Base-by-base conservation (phyloP, 30 jellyfish, hydroid and myxozoan genomes). In the Nemopilema nomurai region DNA sequence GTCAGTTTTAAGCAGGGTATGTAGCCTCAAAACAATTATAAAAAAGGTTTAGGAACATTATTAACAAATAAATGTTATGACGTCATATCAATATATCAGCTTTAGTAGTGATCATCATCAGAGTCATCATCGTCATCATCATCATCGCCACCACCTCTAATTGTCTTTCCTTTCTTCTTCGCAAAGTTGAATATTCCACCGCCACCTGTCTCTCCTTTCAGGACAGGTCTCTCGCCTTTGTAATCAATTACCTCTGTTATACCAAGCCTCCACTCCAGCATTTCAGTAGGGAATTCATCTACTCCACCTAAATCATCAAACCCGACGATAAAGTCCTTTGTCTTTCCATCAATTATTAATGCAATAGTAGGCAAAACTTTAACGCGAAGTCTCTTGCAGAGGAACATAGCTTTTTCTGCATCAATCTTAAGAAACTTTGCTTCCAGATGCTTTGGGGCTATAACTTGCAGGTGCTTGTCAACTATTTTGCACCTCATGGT, bases 241-340 rank as follows among this genome's bases (percentile, higher is more conserved):
- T 95, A 90, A 62, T 90, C 85, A 50, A 95, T 90, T 74, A 90
- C 87, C 8, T 87, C 99, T 22, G 96, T n/a, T 64, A 90, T 68
- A 8, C 99, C 97, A 26, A 95, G 86, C 75, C 99, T 72, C 97
- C 99, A 90, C 87, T 95, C 95, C 31, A 95, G 71, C 99, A 95
- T 95, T 84, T 95, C 99, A n/a, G 99, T 95, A 29, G 99, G 99
- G 73, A 90, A 95, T 31, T 95, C 99, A 79, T 95, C 99, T 20
- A 89, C 90, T 17, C 99, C 99, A 63, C 99, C 97, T 29, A 95
- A 76, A 76, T 90, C 99, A 86, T 95, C 99, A 86, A 95, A 95
- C 1, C 99, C 99, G 19, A 95, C 97, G 51, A 95, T 87, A 79
- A 70, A 95, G 69, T 89, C 99, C 67, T 90, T 90, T 0, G 99